Percentiles rank a stretch among this genome's conserved stretches.
These are phyloP conservation scores for Osmerus eperlanus DNA, from an alignment of 2,113 vertebrate genomes.

Conservation along the genomic window DNA sequence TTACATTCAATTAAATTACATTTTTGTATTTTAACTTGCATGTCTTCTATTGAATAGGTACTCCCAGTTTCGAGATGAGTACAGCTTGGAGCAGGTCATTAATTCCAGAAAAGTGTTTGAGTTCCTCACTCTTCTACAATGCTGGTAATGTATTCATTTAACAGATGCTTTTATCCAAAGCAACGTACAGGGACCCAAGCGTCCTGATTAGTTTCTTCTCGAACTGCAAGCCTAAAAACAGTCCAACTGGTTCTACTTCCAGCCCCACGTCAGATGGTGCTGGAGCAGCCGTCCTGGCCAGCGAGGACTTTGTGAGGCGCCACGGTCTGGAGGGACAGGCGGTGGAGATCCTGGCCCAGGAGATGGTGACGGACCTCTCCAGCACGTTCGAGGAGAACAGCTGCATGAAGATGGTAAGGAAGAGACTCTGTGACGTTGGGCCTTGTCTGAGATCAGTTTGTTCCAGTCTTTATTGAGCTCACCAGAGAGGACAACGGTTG, in stretches of 20 bases:
- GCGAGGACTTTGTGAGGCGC: constrained; percentile 80
- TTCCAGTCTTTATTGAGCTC: neutral
- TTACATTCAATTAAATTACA: neutral
- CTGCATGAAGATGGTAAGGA: constrained; percentile 82
- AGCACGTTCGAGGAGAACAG: constrained; percentile 87
- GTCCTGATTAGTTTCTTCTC: constrained; percentile 18
- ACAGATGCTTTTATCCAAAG: too few relatives aligned
- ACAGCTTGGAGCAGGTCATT: constrained; percentile 85
- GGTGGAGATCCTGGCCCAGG: constrained; percentile 94
- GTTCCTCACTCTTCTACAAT: constrained; percentile 90
- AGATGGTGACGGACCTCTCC: constrained; percentile 86
- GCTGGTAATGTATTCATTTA: constrained; percentile 80
- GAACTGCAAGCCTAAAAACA: neutral
- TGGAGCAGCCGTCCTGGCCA: constrained; percentile 86
- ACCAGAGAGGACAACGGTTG: neutral
- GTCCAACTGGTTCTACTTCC: neutral
- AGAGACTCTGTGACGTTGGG: neutral
- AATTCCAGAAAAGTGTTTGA: constrained; percentile 83
- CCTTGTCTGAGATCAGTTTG: neutral
- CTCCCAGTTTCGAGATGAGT: constrained; percentile 91
- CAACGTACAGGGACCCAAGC: neutral
- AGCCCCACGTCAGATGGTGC: constrained; percentile 95
- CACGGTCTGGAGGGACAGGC: constrained; percentile 79
- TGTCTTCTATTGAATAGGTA: constrained; percentile 66
- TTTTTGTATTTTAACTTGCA: too few relatives aligned